These are phyloP conservation scores for Linnaemya vulpina DNA, from an alignment of 2,888 invertebrate species.

Conservation along the genomic window DNA sequence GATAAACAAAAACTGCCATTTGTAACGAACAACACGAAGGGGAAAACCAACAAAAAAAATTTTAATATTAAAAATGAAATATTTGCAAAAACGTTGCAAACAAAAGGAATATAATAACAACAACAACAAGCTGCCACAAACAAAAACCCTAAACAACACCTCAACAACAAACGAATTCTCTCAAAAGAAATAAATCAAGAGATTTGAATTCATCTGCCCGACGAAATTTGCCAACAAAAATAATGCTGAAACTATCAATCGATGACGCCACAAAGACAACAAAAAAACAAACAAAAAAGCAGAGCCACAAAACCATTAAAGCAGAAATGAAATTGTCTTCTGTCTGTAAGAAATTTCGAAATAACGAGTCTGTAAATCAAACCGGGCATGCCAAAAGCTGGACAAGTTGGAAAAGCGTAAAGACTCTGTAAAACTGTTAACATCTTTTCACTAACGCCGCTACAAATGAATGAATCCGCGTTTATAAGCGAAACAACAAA, in stretches of 20 bases:
- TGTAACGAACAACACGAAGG: slow-evolving; percentile 52
- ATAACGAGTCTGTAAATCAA: neutral
- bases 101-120: slow-evolving; percentile 21
- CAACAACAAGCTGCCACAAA: slow-evolving; percentile 44
- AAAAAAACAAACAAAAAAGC: neutral
- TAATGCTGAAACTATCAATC: slow-evolving; percentile 9
- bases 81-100: slow-evolving; percentile 34
- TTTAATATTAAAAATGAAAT: slow-evolving; percentile 48
- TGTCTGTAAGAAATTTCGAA: neutral
- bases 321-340: neutral
- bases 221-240: neutral
- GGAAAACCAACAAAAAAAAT: slow-evolving; percentile 20
- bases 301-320: slow-evolving; percentile 13
- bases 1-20: slow-evolving; percentile 67
- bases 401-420: neutral
- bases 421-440: slow-evolving; percentile 14
- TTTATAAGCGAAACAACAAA: slow-evolving; percentile 65
- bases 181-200: slow-evolving; percentile 1
- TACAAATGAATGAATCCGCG: slow-evolving; percentile 73
- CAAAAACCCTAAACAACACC: slow-evolving; percentile 26
- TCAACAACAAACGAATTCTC: slow-evolving; percentile 19
- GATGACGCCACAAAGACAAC: neutral
- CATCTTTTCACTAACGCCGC: slow-evolving; percentile 46
- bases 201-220: neutral
- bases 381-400: neutral